phyloP scores from a whole-genome alignment of 2,797 vertebrate species.

The Yasuhikotakia modesta region DNA sequence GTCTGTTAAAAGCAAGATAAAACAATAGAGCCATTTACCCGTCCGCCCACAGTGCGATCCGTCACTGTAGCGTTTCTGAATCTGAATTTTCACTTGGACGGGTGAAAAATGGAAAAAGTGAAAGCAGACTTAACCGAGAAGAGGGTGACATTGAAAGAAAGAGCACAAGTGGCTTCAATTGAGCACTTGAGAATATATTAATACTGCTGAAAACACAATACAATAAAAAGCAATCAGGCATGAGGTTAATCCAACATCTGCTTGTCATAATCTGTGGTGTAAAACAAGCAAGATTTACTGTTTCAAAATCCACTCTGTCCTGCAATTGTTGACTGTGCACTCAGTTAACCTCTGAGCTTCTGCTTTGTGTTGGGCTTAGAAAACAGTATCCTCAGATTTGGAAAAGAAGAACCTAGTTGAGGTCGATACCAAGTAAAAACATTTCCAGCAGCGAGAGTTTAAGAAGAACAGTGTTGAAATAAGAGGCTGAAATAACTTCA shows the following conservation, averaged over 20 bases:
- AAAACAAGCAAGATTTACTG: slow-evolving; percentile 59
- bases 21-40: slow-evolving; percentile 30
- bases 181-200: slow-evolving; percentile 55
- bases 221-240: slow-evolving; percentile 67
- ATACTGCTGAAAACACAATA: slow-evolving; percentile 54
- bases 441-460: background rate
- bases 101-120: background rate
- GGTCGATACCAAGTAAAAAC: background rate
- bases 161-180: slow-evolving; percentile 55
- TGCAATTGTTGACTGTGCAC: slow-evolving; percentile 45
- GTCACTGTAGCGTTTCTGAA: slow-evolving; percentile 22
- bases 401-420: background rate
- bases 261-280: slow-evolving; percentile 64
- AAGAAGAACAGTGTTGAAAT: background rate
- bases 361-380: slow-evolving; percentile 18
- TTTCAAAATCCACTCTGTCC: slow-evolving; percentile 55
- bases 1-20: slow-evolving; percentile 10
- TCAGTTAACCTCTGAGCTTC: slow-evolving; percentile 55
- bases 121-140: background rate
- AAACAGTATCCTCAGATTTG: background rate
- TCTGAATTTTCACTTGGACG: slow-evolving; percentile 19
- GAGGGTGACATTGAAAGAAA: slow-evolving; percentile 33
- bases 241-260: slow-evolving; percentile 69
- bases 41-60: slow-evolving; percentile 19
- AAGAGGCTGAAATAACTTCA: background rate